Percentiles rank a stretch among this genome's conserved stretches.
These are phyloP conservation scores for Sebastes variabilis DNA, from an alignment of 2,797 vertebrate species.

Conservation along the genomic window DNA sequence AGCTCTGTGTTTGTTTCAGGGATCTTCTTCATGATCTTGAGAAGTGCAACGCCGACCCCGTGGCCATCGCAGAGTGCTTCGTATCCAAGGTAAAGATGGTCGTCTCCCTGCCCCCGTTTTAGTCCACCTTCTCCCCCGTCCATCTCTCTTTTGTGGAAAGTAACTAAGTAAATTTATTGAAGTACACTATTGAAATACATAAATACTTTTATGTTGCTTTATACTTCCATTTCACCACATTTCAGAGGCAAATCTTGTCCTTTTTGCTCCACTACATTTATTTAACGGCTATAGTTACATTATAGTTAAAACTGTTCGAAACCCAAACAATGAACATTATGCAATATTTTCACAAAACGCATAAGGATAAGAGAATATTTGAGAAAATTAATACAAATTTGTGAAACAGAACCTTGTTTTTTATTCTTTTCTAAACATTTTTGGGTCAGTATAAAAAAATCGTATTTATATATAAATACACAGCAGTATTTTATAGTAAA, in stretches of 20 bases:
- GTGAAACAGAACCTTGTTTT: neutral
- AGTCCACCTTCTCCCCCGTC: neutral
- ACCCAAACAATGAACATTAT: neutral
- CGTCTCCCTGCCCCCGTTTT: neutral
- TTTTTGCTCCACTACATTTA: neutral
- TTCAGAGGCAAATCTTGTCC: neutral
- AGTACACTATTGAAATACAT: neutral
- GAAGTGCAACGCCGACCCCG: slow-evolving; percentile 95
- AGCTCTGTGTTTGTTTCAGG: slow-evolving; percentile 76
- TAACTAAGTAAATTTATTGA: neutral
- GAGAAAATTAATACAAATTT: accelerated
- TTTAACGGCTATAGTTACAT: too few relatives aligned
- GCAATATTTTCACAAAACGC: too few relatives aligned
- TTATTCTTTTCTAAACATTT: neutral
- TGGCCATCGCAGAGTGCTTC: slow-evolving; percentile 97
- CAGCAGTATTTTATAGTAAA: neutral
- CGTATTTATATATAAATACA: neutral
- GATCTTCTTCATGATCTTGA: slow-evolving; percentile 94
- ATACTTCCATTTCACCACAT: neutral
- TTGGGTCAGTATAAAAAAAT: neutral
- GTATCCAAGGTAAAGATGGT: slow-evolving; percentile 92
- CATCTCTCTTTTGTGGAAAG: neutral
- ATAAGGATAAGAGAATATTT: neutral
- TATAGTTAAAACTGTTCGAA: neutral
- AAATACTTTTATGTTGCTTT: too few relatives aligned